Evolutionary conservation across 2,797 vertebrate species (phyloP).

Genomic region (Miichthys miiuy): DNA sequence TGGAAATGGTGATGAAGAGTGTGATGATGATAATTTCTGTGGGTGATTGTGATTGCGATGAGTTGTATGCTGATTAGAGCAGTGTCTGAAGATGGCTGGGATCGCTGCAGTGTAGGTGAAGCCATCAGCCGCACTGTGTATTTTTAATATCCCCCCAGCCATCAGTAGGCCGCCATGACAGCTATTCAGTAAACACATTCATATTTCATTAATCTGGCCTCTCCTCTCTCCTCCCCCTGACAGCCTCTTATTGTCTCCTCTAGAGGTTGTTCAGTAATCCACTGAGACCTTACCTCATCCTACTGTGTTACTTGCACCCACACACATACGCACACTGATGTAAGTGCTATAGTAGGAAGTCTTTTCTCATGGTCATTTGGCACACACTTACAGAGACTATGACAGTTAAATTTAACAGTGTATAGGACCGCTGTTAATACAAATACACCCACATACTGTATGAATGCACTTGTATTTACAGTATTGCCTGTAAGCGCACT

Average conservation of each 20-base stretch:
- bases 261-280: constrained; percentile 72
- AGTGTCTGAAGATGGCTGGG: constrained; percentile 62
- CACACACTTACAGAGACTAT: constrained; percentile 30
- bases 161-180: constrained; percentile 79
- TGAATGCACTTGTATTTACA: constrained; percentile 13
- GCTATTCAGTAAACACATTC: constrained; percentile 89
- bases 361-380: constrained; percentile 51
- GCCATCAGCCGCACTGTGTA: constrained; percentile 58
- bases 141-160: constrained; percentile 61
- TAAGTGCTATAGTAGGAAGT: constrained; percentile 54
- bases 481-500: neutral
- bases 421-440: constrained; percentile 23
- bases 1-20: constrained; percentile 69
- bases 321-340: constrained; percentile 43
- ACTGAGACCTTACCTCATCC: constrained; percentile 63
- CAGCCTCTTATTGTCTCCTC: constrained; percentile 73
- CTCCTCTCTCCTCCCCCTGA: constrained; percentile 68
- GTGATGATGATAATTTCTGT: constrained; percentile 66
- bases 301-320: constrained; percentile 65
- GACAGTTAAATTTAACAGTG: constrained; percentile 57
- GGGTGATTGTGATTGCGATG: constrained; percentile 71
- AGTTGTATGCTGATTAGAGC: constrained; percentile 72
- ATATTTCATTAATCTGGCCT: constrained; percentile 89
- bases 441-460: constrained; percentile 43
- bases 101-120: constrained; percentile 59